Conservation (phyloP, 2,888 invertebrate genomes). For the Chironomus riparius region DNA sequence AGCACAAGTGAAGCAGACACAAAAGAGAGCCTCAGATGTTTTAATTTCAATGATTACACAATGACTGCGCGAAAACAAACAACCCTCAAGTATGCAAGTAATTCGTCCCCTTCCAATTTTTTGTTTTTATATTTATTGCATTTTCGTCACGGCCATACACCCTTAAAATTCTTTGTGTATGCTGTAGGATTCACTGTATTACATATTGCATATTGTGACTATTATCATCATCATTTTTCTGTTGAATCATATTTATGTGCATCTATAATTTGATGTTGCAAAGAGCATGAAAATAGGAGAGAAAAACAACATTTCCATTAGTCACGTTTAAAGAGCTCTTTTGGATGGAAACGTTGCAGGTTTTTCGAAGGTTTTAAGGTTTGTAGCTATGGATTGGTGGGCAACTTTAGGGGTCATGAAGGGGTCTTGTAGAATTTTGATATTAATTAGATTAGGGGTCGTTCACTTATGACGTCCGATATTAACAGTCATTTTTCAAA, state of each 20-base stretch:
- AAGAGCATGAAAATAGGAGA: constrained; percentile 5
- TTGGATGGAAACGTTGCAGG: background rate
- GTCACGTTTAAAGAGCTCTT: background rate
- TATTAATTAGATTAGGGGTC: no score
- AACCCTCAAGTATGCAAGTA: constrained; percentile 12
- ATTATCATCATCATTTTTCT: no score
- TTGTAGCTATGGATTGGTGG: no score
- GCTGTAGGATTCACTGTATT: background rate
- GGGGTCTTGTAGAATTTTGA: no score
- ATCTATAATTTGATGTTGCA: no score
- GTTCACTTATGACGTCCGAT: no score
- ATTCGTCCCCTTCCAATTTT: background rate
- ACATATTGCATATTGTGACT: background rate
- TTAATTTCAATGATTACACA: constrained; percentile 23
- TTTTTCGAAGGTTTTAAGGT: background rate
- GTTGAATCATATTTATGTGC: no score
- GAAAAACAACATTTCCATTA: background rate
- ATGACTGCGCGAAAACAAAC: constrained; percentile 25
- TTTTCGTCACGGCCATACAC: background rate
- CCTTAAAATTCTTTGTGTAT: background rate
- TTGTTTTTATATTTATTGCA: no score
- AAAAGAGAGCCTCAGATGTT: constrained; percentile 18
- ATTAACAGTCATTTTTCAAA: no score
- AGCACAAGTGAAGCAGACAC: background rate
- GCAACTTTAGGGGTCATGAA: no score